Base-by-base conservation (phyloP, 2,888 invertebrate species). In the Calameuta filiformis region DNA sequence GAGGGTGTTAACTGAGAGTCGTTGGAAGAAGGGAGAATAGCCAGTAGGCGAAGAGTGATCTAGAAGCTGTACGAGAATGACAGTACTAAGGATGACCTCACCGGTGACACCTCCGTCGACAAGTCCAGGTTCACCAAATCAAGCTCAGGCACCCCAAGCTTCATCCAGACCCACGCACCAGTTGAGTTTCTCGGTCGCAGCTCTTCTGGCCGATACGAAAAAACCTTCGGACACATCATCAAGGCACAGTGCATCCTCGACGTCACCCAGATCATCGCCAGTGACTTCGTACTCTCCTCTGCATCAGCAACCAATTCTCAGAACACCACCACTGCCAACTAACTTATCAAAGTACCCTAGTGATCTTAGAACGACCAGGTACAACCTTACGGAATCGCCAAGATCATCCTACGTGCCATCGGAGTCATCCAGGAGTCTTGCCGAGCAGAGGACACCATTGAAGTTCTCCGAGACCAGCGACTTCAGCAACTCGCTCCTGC, bases 141-240 rank as follows among this genome's bases (percentile, higher is more conserved):
- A 83, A 77, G 82, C 85, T 9, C 76, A 76, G 35, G 79, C 79
- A 33, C 79, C 79, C 11, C 79, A 79, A 68, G 74, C 76, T 68
- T 75, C 82, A 75, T 74, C 81, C 79, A 69, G 93, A 93, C 80
- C 78, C 73, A 77, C 82, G 68, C 90, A 90, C 73, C 81, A 87
- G 73, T 87, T 92, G 77, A 94, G 94, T 85, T 94, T 95, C 89
- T 93, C 94, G 79, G 94, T 94, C 84, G 93, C 94, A 11, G 93
- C 94, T 12, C 92, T 94, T 12, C 88, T 95, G 12, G 91, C 93
- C 73, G 94, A 94, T 82, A 92, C 94, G 9, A 89, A 83, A 77
- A 89, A 88, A 69, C 80, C 80, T 23, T 71, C 82, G 1, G 79
- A 79, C 35, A 68, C 75, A 23, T 78, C 78, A 15, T 75, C 78